phyloP scores from a whole-genome alignment of 2,113 vertebrate genomes.

The Pluvialis apricaria region DNA sequence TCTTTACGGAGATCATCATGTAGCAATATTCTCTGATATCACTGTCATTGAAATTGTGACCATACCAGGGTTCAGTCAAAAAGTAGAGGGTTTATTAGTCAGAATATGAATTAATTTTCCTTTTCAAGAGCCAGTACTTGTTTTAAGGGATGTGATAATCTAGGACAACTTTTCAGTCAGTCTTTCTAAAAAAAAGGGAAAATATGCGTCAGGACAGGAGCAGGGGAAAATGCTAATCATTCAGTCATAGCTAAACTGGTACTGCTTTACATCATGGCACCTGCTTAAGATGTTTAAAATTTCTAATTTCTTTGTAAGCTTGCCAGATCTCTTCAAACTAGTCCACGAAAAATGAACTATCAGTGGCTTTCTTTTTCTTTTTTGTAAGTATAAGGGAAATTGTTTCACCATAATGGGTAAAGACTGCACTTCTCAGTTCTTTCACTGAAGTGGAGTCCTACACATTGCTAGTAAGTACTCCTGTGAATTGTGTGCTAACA shows the following conservation, averaged over 20 bases:
- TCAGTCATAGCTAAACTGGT: not conserved
- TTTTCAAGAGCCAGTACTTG: constrained; percentile 31
- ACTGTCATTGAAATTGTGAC: constrained; percentile 26
- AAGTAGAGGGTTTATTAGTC: not conserved
- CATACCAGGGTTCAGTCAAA: not conserved
- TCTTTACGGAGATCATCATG: not conserved
- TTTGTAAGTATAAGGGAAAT: not conserved
- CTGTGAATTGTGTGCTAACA: not conserved
- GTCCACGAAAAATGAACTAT: not conserved
- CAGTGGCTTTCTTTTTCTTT: not conserved
- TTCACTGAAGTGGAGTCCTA: constrained; percentile 4
- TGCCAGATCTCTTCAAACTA: constrained; percentile 49
- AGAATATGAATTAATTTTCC: constrained; percentile 3
- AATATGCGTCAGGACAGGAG: not conserved
- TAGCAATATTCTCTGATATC: not conserved
- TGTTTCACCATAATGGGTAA: constrained; percentile 15
- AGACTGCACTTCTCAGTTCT: not conserved
- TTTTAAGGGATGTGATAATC: constrained; percentile 44
- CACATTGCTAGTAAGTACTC: not conserved
- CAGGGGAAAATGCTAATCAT: not conserved
- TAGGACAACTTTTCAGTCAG: not conserved
- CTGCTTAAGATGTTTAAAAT: constrained; percentile 16
- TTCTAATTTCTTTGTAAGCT: constrained; percentile 42
- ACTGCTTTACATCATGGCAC: constrained; percentile 12
- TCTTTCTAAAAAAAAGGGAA: not conserved